A percentile compares a stretch with the other conserved stretches of the same genome.
Conservation (phyloP, 2,888 invertebrate species). For the Himalopsyche japonica region DNA sequence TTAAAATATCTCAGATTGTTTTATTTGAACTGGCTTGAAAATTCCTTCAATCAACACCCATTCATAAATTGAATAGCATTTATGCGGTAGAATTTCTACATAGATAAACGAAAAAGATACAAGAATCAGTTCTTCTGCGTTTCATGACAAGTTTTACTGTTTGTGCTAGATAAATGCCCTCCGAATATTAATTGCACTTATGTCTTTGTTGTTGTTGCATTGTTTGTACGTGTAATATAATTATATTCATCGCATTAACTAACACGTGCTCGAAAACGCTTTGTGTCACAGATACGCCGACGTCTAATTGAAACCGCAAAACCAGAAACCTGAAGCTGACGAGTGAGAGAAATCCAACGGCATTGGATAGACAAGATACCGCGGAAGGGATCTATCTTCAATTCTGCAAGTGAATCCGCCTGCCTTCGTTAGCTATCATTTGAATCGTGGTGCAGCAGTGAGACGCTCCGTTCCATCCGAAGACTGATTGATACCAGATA, state of each 20-base stretch:
- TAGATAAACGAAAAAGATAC: too few relatives aligned
- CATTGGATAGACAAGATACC: not conserved
- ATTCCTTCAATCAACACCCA: too few relatives aligned
- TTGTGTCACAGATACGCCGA: not conserved
- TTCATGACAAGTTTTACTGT: too few relatives aligned
- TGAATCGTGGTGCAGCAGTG: not conserved
- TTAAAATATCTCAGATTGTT: too few relatives aligned
- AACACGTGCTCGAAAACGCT: not conserved
- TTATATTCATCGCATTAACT: not conserved
- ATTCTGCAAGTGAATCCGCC: not conserved
- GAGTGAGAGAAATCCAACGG: not conserved
- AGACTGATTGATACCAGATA: slow-evolving; percentile 20
- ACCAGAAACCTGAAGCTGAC: not conserved
- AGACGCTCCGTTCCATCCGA: not conserved
- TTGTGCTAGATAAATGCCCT: too few relatives aligned
- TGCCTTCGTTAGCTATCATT: not conserved
- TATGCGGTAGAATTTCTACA: too few relatives aligned
- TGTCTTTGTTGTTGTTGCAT: too few relatives aligned
- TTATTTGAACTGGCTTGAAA: too few relatives aligned
- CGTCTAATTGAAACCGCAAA: not conserved
- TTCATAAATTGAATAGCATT: too few relatives aligned
- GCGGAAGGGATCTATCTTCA: not conserved
- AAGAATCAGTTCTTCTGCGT: too few relatives aligned
- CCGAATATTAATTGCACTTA: too few relatives aligned
- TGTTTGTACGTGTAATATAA: too few relatives aligned